phyloP scores from a whole-genome alignment of 2,113 vertebrate species.

The Calyptommatus sinebrachiatus region DNA sequence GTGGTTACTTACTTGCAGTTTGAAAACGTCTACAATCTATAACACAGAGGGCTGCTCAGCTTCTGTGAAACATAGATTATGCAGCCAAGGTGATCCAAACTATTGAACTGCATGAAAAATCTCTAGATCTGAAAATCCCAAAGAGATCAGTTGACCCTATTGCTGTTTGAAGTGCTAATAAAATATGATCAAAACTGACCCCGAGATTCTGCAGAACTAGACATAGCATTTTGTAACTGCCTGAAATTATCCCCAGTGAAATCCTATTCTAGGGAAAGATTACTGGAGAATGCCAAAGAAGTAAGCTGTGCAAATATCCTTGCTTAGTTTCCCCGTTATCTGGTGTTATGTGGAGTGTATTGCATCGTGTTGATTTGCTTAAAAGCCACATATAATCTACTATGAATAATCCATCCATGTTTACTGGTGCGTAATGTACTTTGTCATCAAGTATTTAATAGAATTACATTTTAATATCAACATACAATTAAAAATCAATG shows the following conservation, averaged over 20 bases:
- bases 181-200: neutral
- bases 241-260: conserved; percentile 7
- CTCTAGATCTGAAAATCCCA: conserved; percentile 2
- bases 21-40: neutral
- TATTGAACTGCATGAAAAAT: neutral
- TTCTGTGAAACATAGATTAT: neutral
- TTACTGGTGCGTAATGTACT: neutral
- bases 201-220: conserved; percentile 2
- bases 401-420: neutral
- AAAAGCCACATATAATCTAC: neutral
- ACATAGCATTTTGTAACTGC: conserved; percentile 1
- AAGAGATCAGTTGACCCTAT: neutral
- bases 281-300: conserved; percentile 8
- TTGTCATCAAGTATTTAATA: neutral
- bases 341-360: neutral
- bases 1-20: neutral
- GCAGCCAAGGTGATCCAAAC: neutral
- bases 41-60: neutral
- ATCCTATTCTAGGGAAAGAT: conserved; percentile 7
- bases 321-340: neutral
- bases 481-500: too few relatives aligned
- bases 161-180: neutral
- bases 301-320: conserved; percentile 22
- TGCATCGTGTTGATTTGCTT: conserved; percentile 6
- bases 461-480: too few relatives aligned